Percentiles rank a stretch among this genome's conserved stretches.
Evolutionary conservation across 1,140 invertebrate species (phyloP).

Genomic region (Hylaeus volcanicus): DNA sequence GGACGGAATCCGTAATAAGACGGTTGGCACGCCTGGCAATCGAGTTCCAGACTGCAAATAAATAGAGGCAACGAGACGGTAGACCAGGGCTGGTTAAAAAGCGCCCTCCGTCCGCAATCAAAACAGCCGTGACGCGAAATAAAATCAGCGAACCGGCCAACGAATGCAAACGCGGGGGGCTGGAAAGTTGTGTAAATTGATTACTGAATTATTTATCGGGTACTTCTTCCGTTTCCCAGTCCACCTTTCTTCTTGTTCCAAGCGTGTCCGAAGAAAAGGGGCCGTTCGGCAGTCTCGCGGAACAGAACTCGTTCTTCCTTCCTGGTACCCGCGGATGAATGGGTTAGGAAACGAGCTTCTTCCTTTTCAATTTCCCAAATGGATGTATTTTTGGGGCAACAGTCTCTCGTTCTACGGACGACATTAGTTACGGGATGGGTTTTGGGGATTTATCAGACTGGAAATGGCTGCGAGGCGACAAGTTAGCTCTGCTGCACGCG

Average conservation of each 20-base stretch:
- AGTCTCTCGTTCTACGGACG: neutral
- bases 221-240: neutral
- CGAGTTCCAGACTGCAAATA: slow-evolving; percentile 23
- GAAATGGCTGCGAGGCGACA: neutral
- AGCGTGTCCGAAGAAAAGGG: neutral
- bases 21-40: slow-evolving; percentile 16
- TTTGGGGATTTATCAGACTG: neutral
- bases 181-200: slow-evolving; percentile 65
- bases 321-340: neutral
- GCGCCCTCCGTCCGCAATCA: slow-evolving; percentile 28
- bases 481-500: too few species aligned
- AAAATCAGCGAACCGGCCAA: slow-evolving; percentile 55
- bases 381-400: neutral
- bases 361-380: neutral
- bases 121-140: slow-evolving; percentile 48
- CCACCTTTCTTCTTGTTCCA: neutral
- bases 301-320: neutral
- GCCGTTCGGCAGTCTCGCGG: neutral
- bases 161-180: slow-evolving; percentile 54
- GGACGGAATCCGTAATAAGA: slow-evolving; percentile 20
- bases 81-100: slow-evolving; percentile 9
- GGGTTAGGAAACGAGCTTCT: neutral
- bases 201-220: slow-evolving; percentile 66
- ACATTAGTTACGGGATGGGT: neutral
- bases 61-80: slow-evolving; percentile 18